These are phyloP conservation scores for Boulengeromyrus knoepffleri DNA, from an alignment of 2,113 vertebrate genomes.

Conservation along the genomic window DNA sequence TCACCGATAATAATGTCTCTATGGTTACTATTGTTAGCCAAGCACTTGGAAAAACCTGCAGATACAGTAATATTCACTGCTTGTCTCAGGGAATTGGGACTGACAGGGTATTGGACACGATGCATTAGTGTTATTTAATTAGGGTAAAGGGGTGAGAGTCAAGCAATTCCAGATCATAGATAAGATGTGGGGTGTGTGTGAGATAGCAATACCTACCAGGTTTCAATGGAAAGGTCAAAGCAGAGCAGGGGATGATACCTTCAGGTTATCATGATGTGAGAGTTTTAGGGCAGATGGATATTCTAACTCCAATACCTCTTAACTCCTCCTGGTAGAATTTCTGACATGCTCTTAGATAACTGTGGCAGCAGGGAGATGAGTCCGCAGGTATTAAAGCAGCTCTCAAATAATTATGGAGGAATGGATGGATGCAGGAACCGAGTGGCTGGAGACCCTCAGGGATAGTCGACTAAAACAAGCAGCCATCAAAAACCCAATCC, in stretches of 20 bases:
- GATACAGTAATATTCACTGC: neutral
- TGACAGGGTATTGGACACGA: neutral
- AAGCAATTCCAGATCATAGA: neutral
- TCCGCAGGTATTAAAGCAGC: conserved; percentile 28
- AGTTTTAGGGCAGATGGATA: neutral
- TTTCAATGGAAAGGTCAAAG: neutral
- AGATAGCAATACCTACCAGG: neutral
- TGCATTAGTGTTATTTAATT: neutral
- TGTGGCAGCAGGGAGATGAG: conserved; percentile 24
- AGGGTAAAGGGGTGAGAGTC: neutral
- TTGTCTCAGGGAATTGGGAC: neutral
- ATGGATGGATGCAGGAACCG: neutral
- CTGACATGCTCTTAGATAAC: conserved; percentile 33
- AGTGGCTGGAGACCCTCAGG: conserved; percentile 27
- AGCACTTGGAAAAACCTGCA: neutral
- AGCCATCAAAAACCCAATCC: conserved; percentile 11
- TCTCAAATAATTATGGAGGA: neutral
- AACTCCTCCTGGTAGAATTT: neutral
- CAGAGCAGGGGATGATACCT: neutral
- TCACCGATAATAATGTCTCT: neutral
- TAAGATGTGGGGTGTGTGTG: neutral
- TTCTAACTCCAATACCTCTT: neutral
- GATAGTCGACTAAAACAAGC: conserved; percentile 26
- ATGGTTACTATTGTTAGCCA: neutral
- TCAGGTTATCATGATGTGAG: neutral